Evolutionary conservation across 1,140 invertebrate species (phyloP).

Genomic region (Drosophila ogumai): DNA sequence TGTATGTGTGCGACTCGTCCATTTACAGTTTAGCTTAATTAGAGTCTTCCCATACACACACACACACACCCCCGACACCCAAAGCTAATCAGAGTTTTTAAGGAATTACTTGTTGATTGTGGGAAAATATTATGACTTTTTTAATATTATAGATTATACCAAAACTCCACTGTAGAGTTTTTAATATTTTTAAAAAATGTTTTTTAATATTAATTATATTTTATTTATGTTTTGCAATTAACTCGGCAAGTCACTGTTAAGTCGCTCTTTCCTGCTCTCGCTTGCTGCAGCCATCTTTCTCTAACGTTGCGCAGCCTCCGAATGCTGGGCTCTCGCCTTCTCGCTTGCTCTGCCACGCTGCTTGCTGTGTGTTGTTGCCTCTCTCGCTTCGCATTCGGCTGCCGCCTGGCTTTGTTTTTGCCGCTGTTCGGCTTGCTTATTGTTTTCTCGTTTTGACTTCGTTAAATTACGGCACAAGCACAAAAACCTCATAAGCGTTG

Average conservation of each 20-base stretch:
- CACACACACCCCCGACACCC: not conserved
- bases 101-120: conserved; percentile 11
- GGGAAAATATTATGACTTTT: too few relatives aligned
- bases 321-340: conserved; percentile 34
- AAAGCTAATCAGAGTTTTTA: conserved; percentile 32
- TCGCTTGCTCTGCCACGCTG: conserved; percentile 27
- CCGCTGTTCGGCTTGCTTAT: conserved; percentile 64
- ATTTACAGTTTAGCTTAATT: conserved; percentile 33
- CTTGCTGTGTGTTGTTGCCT: conserved; percentile 15
- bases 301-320: conserved; percentile 67
- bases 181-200: not conserved
- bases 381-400: conserved; percentile 16
- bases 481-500: conserved; percentile 79
- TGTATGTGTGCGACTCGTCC: conserved; percentile 19
- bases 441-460: conserved; percentile 83
- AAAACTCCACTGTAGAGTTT: not conserved
- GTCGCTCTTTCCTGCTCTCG: not conserved
- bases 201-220: not conserved
- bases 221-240: conserved; percentile 16
- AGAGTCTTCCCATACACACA: not conserved
- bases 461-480: conserved; percentile 83
- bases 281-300: conserved; percentile 31
- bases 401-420: conserved; percentile 27
- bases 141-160: not conserved
- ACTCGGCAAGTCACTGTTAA: not conserved